Evolutionary conservation across 2,888 invertebrate species (phyloP), one percentile per base, ranked within the genome.

Genomic region (Parnassius apollo): DNA sequence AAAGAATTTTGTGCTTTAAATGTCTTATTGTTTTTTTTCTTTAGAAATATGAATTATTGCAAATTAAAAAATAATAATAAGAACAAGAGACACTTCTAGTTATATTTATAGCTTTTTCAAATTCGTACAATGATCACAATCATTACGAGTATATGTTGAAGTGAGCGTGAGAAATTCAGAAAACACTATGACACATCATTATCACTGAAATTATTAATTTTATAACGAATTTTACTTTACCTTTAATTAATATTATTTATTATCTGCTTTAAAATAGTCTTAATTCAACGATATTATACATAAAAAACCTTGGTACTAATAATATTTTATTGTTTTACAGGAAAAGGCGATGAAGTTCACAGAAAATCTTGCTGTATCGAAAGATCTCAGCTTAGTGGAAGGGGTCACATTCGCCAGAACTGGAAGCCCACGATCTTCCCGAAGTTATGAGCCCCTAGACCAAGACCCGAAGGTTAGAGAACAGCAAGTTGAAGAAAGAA

Each of bases 331-430:
- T 35, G 35, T 4, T 35, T 52, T 69, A 42, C 86, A 91, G 91
- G 91, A 91, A 79, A 91, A 91, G 69, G 90, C 91, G 35, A 83
- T 91, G 88, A 89, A 83, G 68, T 86, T 86, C 65, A 87, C 91
- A 8, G 91, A 91, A 67, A 91, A 91, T 69, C 69, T 91, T 49
- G 91, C 90, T 0, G 71, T 81, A n/a, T 83, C 91, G 0, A 90
- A 91, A 66, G 91, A 87, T 64, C 69, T 91, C 42, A 85, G 77
- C 42, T 67, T 91, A 0, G 76, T 83, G 7, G 91, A 91, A 72
- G 91, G 91, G 3, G 76, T 91, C n/a, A 79, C 81, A 49, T 85
- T 91, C 66, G 77, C 88, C 22, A 85, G 84, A 50, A 87, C 88
- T 1, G 91, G 90, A 0, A 88, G 85, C 49, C 85, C 88, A 0